Conservation (phyloP, 2,888 invertebrate genomes). For the Hypercompe scribonia region DNA sequence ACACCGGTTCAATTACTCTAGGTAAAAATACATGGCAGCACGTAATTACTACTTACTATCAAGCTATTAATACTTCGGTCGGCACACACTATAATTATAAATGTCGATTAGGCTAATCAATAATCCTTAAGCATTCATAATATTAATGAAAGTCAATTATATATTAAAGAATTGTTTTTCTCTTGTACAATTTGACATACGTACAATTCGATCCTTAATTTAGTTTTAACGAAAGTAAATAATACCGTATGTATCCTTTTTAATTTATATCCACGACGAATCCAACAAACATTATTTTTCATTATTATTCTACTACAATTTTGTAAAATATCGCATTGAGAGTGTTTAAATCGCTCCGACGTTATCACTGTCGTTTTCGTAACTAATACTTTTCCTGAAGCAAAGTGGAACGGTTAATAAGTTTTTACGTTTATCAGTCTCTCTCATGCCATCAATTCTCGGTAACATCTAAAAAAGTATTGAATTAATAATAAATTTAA, state of each 20-base stretch:
- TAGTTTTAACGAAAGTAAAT: too few species aligned
- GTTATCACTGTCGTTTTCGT: background rate
- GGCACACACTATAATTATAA: background rate
- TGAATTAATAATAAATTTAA: too few species aligned
- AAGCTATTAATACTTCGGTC: background rate
- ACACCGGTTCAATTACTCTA: background rate
- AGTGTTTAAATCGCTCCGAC: background rate
- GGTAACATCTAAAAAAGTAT: too few species aligned
- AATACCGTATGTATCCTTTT: too few species aligned
- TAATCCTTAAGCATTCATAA: background rate
- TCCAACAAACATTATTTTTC: background rate
- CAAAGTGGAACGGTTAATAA: background rate
- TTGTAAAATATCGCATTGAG: background rate
- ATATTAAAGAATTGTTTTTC: background rate
- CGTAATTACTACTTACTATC: background rate
- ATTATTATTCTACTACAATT: background rate
- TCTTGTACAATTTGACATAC: too few species aligned
- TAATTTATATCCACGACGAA: too few species aligned
- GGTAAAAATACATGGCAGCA: too few species aligned
- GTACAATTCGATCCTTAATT: too few species aligned
- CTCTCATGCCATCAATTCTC: background rate
- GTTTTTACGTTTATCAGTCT: background rate
- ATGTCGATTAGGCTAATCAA: background rate
- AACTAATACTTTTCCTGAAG: background rate
- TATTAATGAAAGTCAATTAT: background rate